Base-by-base conservation (phyloP, 2,888 invertebrate genomes). In the Antheraea yamamai region DNA sequence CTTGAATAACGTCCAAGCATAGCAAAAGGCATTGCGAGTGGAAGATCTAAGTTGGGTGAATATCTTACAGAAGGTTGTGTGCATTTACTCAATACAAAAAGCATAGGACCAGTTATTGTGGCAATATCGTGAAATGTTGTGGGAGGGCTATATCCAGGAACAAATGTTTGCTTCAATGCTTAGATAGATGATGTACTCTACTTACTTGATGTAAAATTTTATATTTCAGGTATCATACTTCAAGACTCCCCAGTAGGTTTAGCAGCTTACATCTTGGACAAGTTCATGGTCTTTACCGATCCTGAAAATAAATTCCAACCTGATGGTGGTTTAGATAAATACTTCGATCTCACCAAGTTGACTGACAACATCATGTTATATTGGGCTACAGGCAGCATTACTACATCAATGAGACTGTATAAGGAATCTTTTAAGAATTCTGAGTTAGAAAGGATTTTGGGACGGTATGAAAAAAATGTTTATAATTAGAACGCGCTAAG, bases 221-320 rank as follows among this genome's bases (percentile, higher is more conserved):
- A 73, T 71, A 71, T 90, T 91, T 1, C 84, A 97, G 97, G 98
- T 23, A 95, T 96, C 12, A 97, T 95, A 0, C 91, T 98, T 18
- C 93, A 96, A 79, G 97, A 98, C 81, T 97, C 97, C 1, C 99
- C 99, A 0, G 95, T 96, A 0, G 98, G 98, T 0, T 91, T 99
- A 72, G 98, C 98, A 0, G 97, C 97, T 0, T 99, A 98, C 83
- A 97, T 98, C 73, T 87, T 99, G 30, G 99, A 99, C 85, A 98
- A 98, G 87, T 97, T 98, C 89, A 95, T 95, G 92, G 96, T 83
- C 76, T 97, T 91, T 96, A 97, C 93, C 85, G 97, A 93, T 88
- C 97, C 83, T 0, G 84, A 89, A 0, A 95, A 95, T 80, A 95
- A 95, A 72, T 81, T 92, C 0, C 87, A 94, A 0, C 85, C 90